Evolutionary conservation across 2,113 vertebrate species (phyloP).

Genomic region (Megaceryle torquata): DNA sequence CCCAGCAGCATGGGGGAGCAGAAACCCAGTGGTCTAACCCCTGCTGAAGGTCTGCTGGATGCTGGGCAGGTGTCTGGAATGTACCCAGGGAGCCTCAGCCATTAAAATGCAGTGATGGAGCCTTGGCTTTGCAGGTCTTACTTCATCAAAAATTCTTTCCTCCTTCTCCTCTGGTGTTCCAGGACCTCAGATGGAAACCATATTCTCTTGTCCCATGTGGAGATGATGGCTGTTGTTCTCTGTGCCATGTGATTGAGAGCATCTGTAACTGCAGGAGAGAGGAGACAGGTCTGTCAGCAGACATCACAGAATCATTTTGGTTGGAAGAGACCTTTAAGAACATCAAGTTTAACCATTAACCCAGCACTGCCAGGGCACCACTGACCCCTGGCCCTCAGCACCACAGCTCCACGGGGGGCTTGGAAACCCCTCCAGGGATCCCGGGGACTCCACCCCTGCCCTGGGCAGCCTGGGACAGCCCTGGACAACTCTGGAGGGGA

Average conservation of each 20-base stretch:
- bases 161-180: accelerated
- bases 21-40: background rate
- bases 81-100: background rate
- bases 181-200: background rate
- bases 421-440: background rate
- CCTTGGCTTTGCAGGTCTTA: accelerated
- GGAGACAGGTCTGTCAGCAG: background rate
- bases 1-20: background rate
- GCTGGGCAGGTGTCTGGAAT: background rate
- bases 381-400: background rate
- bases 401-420: background rate
- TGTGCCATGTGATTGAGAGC: accelerated
- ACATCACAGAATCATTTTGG: background rate
- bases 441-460: background rate
- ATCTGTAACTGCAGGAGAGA: background rate
- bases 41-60: background rate
- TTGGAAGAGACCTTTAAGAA: background rate
- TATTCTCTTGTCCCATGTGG: accelerated
- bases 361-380: background rate
- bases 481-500: background rate
- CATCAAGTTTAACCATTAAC: background rate
- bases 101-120: accelerated
- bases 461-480: background rate
- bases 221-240: background rate
- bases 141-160: background rate